These are phyloP conservation scores for Ypsolopha scabrella DNA, from an alignment of 2,888 invertebrate species.

Conservation along the genomic window DNA sequence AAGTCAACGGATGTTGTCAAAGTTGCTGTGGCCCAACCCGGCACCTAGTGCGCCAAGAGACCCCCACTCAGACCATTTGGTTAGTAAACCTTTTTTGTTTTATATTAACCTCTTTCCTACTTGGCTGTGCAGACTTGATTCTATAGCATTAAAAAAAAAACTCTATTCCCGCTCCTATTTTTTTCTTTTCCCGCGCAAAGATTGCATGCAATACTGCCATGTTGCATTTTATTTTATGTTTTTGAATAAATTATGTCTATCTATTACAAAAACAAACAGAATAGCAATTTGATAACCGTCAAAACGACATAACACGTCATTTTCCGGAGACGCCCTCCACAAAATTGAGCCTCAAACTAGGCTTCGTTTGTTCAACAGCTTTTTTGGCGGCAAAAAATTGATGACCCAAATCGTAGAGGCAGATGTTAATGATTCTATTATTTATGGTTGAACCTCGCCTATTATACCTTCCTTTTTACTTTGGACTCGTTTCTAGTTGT, in stretches of 20 bases:
- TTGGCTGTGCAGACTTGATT: background rate
- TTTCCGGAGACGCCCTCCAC: conserved; percentile 44
- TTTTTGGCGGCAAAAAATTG: conserved; percentile 47
- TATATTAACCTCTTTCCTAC: conserved; percentile 16
- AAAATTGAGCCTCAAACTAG: conserved; percentile 16
- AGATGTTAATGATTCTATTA: conserved; percentile 70
- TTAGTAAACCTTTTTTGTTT: conserved; percentile 65
- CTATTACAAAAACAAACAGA: conserved; percentile 17
- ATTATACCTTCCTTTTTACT: conserved; percentile 30
- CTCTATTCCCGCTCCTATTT: background rate
- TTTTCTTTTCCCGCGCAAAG: background rate
- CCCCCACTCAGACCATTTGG: conserved; percentile 69
- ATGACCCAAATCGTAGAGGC: conserved; percentile 55
- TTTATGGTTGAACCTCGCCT: conserved; percentile 51
- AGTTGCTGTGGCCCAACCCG: conserved; percentile 69
- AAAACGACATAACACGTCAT: conserved; percentile 32
- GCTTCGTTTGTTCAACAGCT: conserved; percentile 21
- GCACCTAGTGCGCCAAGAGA: conserved; percentile 66
- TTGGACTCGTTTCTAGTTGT: background rate
- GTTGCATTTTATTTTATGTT: background rate
- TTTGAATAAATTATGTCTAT: conserved; percentile 3
- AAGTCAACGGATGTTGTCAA: conserved; percentile 70
- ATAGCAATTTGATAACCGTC: conserved; percentile 51
- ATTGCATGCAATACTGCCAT: background rate
- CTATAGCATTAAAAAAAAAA: background rate